These are phyloP conservation scores for Palythoa caribaeorum DNA, from an alignment of 92 coral and sea anemone species.

Conservation along the genomic window DNA sequence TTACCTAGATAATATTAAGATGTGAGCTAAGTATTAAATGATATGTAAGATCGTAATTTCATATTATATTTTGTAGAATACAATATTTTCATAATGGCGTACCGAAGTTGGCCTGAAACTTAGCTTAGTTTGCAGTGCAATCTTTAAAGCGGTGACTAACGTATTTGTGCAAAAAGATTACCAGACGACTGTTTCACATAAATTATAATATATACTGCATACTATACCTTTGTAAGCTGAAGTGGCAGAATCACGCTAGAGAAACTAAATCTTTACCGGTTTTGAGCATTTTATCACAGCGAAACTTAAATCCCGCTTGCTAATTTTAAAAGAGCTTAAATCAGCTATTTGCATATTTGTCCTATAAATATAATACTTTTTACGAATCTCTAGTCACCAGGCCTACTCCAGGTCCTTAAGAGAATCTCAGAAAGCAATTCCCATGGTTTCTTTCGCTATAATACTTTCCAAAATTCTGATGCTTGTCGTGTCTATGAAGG, in stretches of 20 bases:
- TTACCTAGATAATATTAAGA: slow-evolving; percentile 64
- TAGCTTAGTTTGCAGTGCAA: neutral
- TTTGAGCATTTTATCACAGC: neutral
- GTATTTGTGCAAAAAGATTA: neutral
- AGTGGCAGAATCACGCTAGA: neutral
- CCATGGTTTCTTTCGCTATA: too few species aligned
- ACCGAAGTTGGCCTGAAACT: neutral
- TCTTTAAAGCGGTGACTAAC: slow-evolving; percentile 21
- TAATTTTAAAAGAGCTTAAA: neutral
- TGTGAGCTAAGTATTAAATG: slow-evolving; percentile 71
- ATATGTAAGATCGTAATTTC: slow-evolving; percentile 66
- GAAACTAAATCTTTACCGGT: neutral
- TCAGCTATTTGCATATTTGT: neutral
- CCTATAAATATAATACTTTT: neutral
- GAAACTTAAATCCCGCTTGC: neutral
- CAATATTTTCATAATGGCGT: slow-evolving; percentile 82
- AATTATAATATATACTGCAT: neutral
- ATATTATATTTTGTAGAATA: slow-evolving; percentile 94
- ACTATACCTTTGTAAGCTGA: neutral
- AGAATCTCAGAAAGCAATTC: too few species aligned
- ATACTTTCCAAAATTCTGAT: too few species aligned
- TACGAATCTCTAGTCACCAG: neutral
- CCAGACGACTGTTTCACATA: neutral
- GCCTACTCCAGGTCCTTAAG: too few species aligned
- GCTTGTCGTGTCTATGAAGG: too few species aligned